Base-by-base conservation (phyloP, 2,888 invertebrate genomes). In the Stenoptilia bipunctidactyla region DNA sequence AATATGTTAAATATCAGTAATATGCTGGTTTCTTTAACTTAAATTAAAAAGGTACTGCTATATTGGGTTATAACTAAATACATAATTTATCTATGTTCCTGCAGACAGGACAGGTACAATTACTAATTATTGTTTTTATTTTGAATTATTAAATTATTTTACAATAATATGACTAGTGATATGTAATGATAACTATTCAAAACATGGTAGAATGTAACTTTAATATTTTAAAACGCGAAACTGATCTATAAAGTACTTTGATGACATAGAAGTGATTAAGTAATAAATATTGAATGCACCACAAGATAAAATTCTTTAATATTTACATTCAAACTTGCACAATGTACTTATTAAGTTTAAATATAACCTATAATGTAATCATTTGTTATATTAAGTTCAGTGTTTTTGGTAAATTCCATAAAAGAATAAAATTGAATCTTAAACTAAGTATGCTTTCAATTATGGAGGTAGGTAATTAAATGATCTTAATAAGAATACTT, bases 61-160 rank as follows among this genome's bases (percentile, higher is more conserved):
- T 8, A 20, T 20, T 20, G 20, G 20, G 8, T 20, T 20, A 20
- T 5, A 20, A 20, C 20, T 20, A 20, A 20, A 30, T 8, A 30
- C 10, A 10, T 30, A 3, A 8, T 3, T 8, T 30, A 30, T n/a
- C 63, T 66, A 66, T 55, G 46, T 63, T 80, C 79, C 77, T 75
- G 76, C 79, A 80, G 71, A 72, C 82, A 80, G 75, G 77, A 72
- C 82, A 82, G 82, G 82, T 82, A 82, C 80, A 55, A 68, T 69
- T 46, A 56, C 48, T 66, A 71, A 64, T 65, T 66, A 65, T 58
- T 64, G 58, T 57, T 56, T 55, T 50, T 56, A 57, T 58, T 58
- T 63, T 56, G 56, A 59, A 57, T 61, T 59, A 56, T 64, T 55
- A 57, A 63, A 66, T 61, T 60, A 61, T 63, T 63, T 57, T 58